phyloP scores from a whole-genome alignment of 2,797 vertebrate species.

The Numenius phaeopus region DNA sequence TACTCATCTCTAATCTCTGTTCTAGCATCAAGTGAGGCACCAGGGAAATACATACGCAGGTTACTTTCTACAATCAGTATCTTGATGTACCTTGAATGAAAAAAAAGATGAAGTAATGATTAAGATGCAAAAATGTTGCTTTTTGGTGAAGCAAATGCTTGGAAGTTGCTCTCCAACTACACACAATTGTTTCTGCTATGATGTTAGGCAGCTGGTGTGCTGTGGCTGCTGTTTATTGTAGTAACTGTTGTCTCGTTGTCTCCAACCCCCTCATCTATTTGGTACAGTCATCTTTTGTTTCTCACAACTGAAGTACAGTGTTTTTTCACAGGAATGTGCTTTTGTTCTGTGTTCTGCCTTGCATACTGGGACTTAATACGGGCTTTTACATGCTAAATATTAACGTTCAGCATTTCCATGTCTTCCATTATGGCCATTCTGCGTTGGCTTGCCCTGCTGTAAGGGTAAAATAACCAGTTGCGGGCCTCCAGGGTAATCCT shows the following conservation, averaged over 20 bases:
- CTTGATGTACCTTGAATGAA: background rate
- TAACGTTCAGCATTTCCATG: background rate
- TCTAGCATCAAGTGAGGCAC: background rate
- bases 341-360: background rate
- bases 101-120: background rate
- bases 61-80: background rate
- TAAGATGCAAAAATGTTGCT: background rate
- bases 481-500: background rate
- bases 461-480: background rate
- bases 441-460: background rate
- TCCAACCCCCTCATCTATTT: background rate
- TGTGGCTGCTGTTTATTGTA: background rate
- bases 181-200: background rate
- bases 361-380: background rate
- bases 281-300: background rate
- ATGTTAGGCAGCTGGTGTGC: background rate
- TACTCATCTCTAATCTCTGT: background rate
- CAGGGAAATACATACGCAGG: background rate
- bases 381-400: background rate
- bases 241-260: background rate
- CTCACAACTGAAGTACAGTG: background rate
- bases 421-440: background rate
- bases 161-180: background rate
- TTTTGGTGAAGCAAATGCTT: background rate
- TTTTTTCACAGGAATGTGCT: background rate